Evolutionary conservation across 2,888 invertebrate species (phyloP).

Genomic region (Phymatocera aterrima): DNA sequence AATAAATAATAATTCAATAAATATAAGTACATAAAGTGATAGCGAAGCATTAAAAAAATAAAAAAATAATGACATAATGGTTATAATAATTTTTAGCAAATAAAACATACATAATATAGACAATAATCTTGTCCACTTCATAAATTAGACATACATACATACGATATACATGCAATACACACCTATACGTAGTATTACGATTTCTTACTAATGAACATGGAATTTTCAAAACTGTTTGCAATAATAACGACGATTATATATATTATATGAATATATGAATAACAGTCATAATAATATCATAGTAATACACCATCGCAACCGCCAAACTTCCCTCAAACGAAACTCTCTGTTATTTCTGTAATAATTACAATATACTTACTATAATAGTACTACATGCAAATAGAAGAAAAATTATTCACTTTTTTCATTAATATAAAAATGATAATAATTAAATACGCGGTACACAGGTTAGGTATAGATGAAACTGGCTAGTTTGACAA

Average conservation of each 20-base stretch:
- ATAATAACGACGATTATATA: slow-evolving; percentile 2
- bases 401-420: slow-evolving; percentile 56
- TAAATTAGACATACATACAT: neutral
- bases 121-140: slow-evolving; percentile 41
- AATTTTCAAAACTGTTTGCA: slow-evolving; percentile 36
- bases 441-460: neutral
- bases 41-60: slow-evolving; percentile 24
- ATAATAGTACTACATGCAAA: slow-evolving; percentile 52
- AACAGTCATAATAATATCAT: slow-evolving; percentile 59
- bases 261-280: slow-evolving; percentile 51
- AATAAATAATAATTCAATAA: slow-evolving; percentile 14
- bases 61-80: neutral
- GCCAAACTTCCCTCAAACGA: slow-evolving; percentile 56
- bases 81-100: slow-evolving; percentile 26
- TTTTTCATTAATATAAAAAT: neutral
- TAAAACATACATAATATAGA: slow-evolving; percentile 25
- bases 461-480: neutral
- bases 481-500: too few relatives aligned
- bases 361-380: too few relatives aligned
- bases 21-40: slow-evolving; percentile 27
- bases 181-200: slow-evolving; percentile 5
- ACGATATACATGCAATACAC: neutral
- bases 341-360: too few relatives aligned
- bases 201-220: neutral
- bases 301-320: slow-evolving; percentile 48